A percentile compares a stretch with the other conserved stretches of the same genome.
Evolutionary conservation across 2,113 vertebrate species (phyloP).

Genomic region (human): DNA sequence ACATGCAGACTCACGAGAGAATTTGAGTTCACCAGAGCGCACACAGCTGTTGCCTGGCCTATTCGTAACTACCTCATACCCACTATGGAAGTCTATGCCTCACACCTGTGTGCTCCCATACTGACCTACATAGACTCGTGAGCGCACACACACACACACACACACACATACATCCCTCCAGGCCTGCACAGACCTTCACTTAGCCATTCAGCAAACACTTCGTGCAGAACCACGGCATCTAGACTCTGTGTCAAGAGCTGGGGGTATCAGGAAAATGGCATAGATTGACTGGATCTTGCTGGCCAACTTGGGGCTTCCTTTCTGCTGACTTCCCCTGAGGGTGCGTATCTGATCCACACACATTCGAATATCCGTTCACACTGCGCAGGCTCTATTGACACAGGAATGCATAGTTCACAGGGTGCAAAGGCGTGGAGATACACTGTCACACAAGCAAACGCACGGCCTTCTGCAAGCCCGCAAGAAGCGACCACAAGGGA

Average conservation of each 20-base stretch:
- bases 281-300: too few species aligned
- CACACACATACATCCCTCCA: too few species aligned
- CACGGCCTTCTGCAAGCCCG: fast-evolving
- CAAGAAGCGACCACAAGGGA: not conserved
- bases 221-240: fast-evolving
- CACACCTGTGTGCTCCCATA: not conserved
- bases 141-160: not conserved
- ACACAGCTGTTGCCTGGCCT: not conserved
- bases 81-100: fast-evolving
- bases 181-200: not conserved
- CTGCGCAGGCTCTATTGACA: too few species aligned
- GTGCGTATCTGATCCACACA: too few species aligned
- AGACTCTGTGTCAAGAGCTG: not conserved
- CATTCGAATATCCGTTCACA: not conserved
- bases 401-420: not conserved
- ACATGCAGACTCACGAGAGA: not conserved
- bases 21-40: not conserved
- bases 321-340: not conserved
- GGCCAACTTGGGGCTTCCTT: not conserved
- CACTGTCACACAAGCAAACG: fast-evolving
- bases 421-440: not conserved
- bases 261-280: not conserved
- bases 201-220: not conserved
- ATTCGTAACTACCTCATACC: too few species aligned
- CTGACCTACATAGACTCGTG: not conserved